Percentiles rank a stretch among this genome's conserved stretches.
These are phyloP conservation scores for Oryzias celebensis DNA, from an alignment of 2,113 vertebrate genomes.

Conservation along the genomic window DNA sequence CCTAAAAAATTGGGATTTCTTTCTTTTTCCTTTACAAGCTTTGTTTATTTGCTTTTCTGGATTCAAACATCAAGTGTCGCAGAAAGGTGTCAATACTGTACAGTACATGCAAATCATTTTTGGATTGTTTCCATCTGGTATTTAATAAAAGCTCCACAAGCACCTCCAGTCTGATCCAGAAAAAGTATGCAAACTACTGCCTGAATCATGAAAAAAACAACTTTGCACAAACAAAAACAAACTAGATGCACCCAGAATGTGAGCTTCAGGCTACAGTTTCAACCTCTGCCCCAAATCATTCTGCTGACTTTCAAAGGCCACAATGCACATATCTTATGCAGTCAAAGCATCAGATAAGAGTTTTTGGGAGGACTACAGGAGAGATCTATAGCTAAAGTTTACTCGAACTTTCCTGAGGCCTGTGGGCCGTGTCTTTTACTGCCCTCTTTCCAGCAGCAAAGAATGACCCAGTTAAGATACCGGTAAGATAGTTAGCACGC, in stretches of 20 bases:
- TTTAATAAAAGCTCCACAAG: neutral
- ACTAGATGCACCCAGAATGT: neutral
- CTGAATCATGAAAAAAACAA: neutral
- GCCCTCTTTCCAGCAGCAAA: slow-evolving; percentile 25
- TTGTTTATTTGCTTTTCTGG: slow-evolving; percentile 1
- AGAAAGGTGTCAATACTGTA: neutral
- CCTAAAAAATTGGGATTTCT: too few species aligned
- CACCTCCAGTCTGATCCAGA: neutral
- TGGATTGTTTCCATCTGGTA: neutral
- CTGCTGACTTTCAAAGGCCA: neutral
- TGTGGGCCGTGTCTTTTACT: slow-evolving; percentile 18
- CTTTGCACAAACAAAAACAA: neutral
- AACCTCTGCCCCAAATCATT: neutral
- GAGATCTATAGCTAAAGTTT: slow-evolving; percentile 4
- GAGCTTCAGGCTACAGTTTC: neutral
- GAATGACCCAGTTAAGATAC: slow-evolving; percentile 50
- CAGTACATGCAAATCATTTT: too few species aligned
- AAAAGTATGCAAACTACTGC: neutral
- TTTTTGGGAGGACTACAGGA: too few species aligned
- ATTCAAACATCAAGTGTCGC: neutral
- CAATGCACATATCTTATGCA: neutral
- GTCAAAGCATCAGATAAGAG: too few species aligned
- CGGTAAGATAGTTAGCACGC: slow-evolving; percentile 52
- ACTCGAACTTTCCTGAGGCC: slow-evolving; percentile 1
- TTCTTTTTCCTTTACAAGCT: slow-evolving; percentile 10